phyloP scores from a whole-genome alignment of 2,113 vertebrate genomes.

The Neopipo cinnamomea region DNA sequence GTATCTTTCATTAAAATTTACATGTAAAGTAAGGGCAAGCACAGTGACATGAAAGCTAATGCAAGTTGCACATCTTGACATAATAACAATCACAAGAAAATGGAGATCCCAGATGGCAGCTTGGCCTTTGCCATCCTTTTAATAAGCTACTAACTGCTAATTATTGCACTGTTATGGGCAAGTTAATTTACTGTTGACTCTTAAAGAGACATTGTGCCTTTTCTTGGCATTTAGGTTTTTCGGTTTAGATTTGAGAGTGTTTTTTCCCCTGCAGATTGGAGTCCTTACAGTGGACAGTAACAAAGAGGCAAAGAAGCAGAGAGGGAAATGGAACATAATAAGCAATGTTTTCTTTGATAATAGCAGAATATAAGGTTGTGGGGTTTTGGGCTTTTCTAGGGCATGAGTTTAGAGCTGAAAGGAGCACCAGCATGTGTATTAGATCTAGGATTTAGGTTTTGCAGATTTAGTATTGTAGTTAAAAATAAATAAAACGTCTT shows the following conservation, averaged over 20 bases:
- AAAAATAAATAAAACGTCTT: not conserved
- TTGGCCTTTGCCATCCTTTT: slow-evolving; percentile 86
- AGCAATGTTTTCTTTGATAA: not conserved
- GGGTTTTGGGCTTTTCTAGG: not conserved
- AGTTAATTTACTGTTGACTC: slow-evolving; percentile 86
- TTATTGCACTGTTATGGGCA: slow-evolving; percentile 83
- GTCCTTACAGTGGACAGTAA: slow-evolving; percentile 31
- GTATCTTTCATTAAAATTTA: slow-evolving; percentile 79
- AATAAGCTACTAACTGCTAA: slow-evolving; percentile 87
- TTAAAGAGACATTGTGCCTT: slow-evolving; percentile 78
- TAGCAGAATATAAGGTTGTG: not conserved
- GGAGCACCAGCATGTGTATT: not conserved
- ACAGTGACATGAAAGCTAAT: slow-evolving; percentile 79
- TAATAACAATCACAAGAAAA: slow-evolving; percentile 81
- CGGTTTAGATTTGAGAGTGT: slow-evolving; percentile 30
- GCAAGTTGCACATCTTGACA: slow-evolving; percentile 75
- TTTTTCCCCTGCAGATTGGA: slow-evolving; percentile 25
- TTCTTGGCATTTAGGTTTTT: slow-evolving; percentile 40
- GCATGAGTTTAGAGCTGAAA: not conserved
- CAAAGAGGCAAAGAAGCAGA: slow-evolving; percentile 29
- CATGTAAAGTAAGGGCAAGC: slow-evolving; percentile 75
- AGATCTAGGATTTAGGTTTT: not conserved
- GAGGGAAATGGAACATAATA: slow-evolving; percentile 25
- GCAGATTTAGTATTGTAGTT: not conserved
- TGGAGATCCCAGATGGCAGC: slow-evolving; percentile 84